These are phyloP conservation scores for Brachionichthys hirsutus DNA, from an alignment of 2,113 vertebrate genomes.

Conservation along the genomic window DNA sequence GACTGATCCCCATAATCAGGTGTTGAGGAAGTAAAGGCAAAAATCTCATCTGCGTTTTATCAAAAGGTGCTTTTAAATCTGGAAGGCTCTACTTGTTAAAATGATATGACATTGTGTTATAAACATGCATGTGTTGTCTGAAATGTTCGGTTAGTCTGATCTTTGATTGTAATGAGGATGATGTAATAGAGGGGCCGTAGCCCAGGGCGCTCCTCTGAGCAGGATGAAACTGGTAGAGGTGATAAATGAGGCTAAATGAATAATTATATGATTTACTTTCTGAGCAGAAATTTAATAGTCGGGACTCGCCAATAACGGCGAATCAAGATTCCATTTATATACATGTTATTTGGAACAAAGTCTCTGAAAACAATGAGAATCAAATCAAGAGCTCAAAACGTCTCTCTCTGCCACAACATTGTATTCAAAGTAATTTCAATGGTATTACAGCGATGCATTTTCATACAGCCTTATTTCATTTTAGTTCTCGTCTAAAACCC, in stretches of 20 bases:
- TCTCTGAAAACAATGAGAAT: too few relatives aligned
- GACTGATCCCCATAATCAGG: slow-evolving; percentile 45
- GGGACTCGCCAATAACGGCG: too few relatives aligned
- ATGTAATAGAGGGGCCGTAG: neutral
- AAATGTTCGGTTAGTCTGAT: neutral
- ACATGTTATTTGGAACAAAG: too few relatives aligned
- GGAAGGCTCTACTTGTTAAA: slow-evolving; percentile 3
- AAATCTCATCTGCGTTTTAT: slow-evolving; percentile 30
- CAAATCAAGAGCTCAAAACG: too few relatives aligned
- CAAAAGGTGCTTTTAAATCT: slow-evolving; percentile 27
- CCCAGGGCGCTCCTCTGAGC: neutral
- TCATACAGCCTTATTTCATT: neutral
- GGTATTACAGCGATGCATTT: too few relatives aligned
- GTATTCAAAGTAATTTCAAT: too few relatives aligned
- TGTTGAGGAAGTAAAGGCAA: slow-evolving; percentile 37
- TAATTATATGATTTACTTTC: too few relatives aligned
- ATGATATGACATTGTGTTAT: neutral
- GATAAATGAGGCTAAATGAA: too few relatives aligned
- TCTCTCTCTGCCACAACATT: too few relatives aligned
- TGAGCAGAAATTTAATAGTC: too few relatives aligned
- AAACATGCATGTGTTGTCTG: neutral
- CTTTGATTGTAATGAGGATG: too few relatives aligned
- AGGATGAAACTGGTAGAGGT: neutral
- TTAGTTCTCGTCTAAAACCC: neutral
- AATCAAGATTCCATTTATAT: too few relatives aligned